These are phyloP conservation scores for Zygothrica quintamaculata DNA, from an alignment of 2,888 invertebrate genomes.

Conservation along the genomic window DNA sequence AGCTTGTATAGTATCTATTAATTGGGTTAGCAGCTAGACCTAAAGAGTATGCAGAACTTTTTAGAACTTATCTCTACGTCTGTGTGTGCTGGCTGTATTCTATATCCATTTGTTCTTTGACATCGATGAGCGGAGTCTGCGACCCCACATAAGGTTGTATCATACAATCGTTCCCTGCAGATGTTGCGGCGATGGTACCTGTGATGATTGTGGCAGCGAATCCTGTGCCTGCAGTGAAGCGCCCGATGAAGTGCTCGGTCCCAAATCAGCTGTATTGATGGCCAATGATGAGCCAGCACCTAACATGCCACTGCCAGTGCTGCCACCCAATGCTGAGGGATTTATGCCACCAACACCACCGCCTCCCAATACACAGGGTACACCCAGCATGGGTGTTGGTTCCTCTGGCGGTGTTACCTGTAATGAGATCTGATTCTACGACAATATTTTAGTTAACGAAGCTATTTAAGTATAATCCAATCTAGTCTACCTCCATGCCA, in stretches of 20 bases:
- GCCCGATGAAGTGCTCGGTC: slow-evolving; percentile 84
- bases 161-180: slow-evolving; percentile 96
- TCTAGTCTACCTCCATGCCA: slow-evolving; percentile 88
- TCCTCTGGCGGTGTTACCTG: slow-evolving; percentile 89
- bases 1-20: not conserved
- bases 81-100: slow-evolving; percentile 77
- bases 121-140: slow-evolving; percentile 91
- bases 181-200: slow-evolving; percentile 87
- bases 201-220: slow-evolving; percentile 73
- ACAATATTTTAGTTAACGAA: not conserved
- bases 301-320: slow-evolving; percentile 75
- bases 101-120: slow-evolving; percentile 86
- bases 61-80: slow-evolving; percentile 70
- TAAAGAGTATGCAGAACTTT: slow-evolving; percentile 22
- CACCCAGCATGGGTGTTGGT: slow-evolving; percentile 83
- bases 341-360: slow-evolving; percentile 83
- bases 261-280: slow-evolving; percentile 82
- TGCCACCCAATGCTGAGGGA: slow-evolving; percentile 82
- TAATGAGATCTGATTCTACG: slow-evolving; percentile 82
- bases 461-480: too few species aligned
- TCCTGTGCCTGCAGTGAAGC: slow-evolving; percentile 86
- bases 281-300: slow-evolving; percentile 83
- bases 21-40: slow-evolving; percentile 42
- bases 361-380: slow-evolving; percentile 82
- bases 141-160: slow-evolving; percentile 97